These are phyloP conservation scores for Drepana arcuata DNA, from an alignment of 1,140 invertebrate genomes.

Conservation along the genomic window DNA sequence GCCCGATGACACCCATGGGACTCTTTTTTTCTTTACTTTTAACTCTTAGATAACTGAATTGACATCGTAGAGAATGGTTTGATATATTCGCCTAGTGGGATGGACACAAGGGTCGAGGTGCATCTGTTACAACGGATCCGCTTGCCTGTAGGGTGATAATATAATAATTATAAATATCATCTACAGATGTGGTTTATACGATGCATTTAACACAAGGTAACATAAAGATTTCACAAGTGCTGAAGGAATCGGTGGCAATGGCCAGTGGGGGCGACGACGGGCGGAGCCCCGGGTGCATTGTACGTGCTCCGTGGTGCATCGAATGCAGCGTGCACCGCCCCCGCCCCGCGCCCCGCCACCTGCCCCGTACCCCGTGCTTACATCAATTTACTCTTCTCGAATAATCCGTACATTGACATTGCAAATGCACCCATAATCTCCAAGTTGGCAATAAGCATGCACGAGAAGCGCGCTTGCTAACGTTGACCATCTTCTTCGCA, in stretches of 20 bases:
- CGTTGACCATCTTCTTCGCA: slow-evolving; percentile 8
- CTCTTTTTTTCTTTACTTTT: too few relatives aligned
- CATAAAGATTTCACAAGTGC: slow-evolving; percentile 26
- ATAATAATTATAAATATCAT: too few relatives aligned
- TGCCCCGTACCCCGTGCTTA: slow-evolving; percentile 9
- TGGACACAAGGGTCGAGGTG: too few relatives aligned
- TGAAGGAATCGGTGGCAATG: slow-evolving; percentile 47
- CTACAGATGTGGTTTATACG: too few relatives aligned
- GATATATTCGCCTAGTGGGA: too few relatives aligned
- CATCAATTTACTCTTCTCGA: slow-evolving; percentile 45
- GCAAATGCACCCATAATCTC: slow-evolving; percentile 38
- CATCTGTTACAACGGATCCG: too few relatives aligned
- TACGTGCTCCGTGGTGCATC: slow-evolving; percentile 27
- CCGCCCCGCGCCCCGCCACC: slow-evolving; percentile 9
- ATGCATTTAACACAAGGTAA: slow-evolving; percentile 7
- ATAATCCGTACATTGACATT: slow-evolving; percentile 60
- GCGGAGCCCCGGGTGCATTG: slow-evolving; percentile 26
- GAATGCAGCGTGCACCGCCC: slow-evolving; percentile 23
- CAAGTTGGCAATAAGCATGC: slow-evolving; percentile 21
- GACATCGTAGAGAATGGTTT: too few relatives aligned
- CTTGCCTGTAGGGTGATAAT: too few relatives aligned
- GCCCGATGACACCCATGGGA: too few relatives aligned
- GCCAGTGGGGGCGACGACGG: slow-evolving; percentile 32
- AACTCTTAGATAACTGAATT: too few relatives aligned
- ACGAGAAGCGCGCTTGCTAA: slow-evolving; percentile 1